Evolutionary conservation across 2,113 vertebrate genomes (phyloP).

Genomic region (Galeopterus variegatus): DNA sequence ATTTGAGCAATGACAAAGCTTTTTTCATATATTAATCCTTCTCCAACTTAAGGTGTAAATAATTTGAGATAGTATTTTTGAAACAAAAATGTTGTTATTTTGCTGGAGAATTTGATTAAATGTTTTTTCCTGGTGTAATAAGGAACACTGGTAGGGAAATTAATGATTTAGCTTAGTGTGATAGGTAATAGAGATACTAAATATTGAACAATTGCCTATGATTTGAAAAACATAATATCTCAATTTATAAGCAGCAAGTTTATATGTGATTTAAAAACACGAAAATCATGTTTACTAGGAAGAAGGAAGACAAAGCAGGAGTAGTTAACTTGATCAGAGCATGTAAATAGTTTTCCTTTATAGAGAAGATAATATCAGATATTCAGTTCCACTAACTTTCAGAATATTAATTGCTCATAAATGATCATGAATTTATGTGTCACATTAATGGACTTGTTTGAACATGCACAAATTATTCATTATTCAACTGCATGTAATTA

Average conservation of each 20-base stretch:
- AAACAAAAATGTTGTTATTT: not conserved
- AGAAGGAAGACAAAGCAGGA: not conserved
- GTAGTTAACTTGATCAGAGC: not conserved
- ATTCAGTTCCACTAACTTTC: constrained; percentile 33
- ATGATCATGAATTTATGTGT: constrained; percentile 75
- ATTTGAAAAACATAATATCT: not conserved
- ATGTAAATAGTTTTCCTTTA: not conserved
- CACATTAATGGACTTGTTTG: constrained; percentile 72
- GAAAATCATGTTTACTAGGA: constrained; percentile 39
- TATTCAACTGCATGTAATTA: constrained; percentile 76
- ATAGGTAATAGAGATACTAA: not conserved
- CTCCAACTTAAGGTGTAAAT: not conserved
- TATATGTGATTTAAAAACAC: constrained; percentile 17
- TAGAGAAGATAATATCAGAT: not conserved
- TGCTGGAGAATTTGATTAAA: not conserved
- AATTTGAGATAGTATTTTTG: not conserved
- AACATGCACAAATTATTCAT: constrained; percentile 75
- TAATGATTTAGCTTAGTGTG: not conserved
- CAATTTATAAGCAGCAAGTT: not conserved
- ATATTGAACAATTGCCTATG: not conserved
- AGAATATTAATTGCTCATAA: constrained; percentile 77
- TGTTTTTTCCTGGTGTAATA: not conserved
- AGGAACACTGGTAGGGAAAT: not conserved
- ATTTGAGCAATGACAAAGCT: not conserved
- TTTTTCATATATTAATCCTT: not conserved